phyloP scores from a whole-genome alignment of 2,113 vertebrate genomes.

The Mesembrinibis cayennensis region DNA sequence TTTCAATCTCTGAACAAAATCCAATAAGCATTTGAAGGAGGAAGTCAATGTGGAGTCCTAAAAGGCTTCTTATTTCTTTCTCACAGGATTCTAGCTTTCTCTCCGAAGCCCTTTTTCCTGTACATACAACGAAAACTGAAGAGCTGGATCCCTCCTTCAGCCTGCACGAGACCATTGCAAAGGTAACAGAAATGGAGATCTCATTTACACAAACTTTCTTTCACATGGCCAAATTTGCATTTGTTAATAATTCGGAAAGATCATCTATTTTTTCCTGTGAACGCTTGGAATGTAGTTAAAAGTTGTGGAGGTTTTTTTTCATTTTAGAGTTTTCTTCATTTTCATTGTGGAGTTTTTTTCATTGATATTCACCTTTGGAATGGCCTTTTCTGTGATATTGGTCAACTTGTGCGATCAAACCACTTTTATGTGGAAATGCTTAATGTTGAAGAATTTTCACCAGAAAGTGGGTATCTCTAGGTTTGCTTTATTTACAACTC shows the following conservation, averaged over 20 bases:
- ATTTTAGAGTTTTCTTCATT: neutral
- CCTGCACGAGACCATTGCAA: constrained; percentile 87
- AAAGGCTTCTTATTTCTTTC: constrained; percentile 39
- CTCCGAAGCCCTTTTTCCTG: constrained; percentile 83
- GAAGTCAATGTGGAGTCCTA: constrained; percentile 53
- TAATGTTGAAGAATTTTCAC: neutral
- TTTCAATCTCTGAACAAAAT: constrained; percentile 55
- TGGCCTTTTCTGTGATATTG: neutral
- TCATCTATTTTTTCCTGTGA: neutral
- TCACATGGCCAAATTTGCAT: neutral
- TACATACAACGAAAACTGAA: constrained; percentile 65
- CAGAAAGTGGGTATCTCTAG: too few relatives aligned
- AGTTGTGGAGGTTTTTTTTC: neutral
- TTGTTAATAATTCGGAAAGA: neutral
- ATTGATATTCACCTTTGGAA: neutral
- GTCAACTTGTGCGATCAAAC: neutral
- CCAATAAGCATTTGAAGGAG: constrained; percentile 27
- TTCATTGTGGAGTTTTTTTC: neutral
- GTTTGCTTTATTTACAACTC: too few relatives aligned
- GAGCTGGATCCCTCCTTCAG: constrained; percentile 84
- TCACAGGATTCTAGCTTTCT: constrained; percentile 84
- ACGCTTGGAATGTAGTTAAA: neutral
- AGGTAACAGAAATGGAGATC: constrained; percentile 78
- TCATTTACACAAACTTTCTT: neutral
- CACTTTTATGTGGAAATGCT: neutral